Base-by-base conservation (phyloP, 2,888 invertebrate genomes). In the Ophioninae sp. region DNA sequence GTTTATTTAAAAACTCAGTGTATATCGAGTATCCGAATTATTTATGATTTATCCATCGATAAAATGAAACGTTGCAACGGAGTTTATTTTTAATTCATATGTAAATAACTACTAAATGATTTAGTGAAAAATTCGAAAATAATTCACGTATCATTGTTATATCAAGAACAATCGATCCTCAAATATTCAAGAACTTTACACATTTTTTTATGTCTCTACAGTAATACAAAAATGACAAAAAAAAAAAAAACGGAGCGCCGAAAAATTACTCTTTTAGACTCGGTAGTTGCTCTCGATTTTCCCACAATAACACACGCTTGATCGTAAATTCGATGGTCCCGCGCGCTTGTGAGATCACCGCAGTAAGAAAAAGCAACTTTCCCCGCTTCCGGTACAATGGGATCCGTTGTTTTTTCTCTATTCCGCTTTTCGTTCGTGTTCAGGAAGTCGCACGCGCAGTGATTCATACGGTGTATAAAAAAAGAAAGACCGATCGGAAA, bases 311-410 rank as follows among this genome's bases (percentile, higher is more conserved):
- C 44, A n/a, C 79, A 72, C 59, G 41, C 79, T 57, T 70, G 69
- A 59, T 81, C 75, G 17, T 76, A 69, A 81, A 81, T 76, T 73
- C 62, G 80, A 30, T 62, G 59, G 7, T 17, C 77, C 7, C 50
- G 21, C 17, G 70, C 44, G 8, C 74, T 44, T 64, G 50, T 7
- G 13, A 62, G 30, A 62, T 30, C 10, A 10, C 13, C 23, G 10
- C 30, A 30, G 30, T 62, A 37, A 50, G 44, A 61, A 39, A 69
- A 59, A 64, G 7, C 67, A 21, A 80, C 74, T 77, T 69, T 74
- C 65, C 73, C 65, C 17, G 21, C 57, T 62, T 78, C 72, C 72
- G 70, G 56, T 44, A 30, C 13, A 7, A 1, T 30, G 5, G 13
- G 6, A 23, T 13, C 44, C 23, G 65, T 41, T 37, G 30, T 20